Percentiles rank a stretch among this genome's conserved stretches.
phyloP scores from a whole-genome alignment of 2,797 vertebrate species.

The Oreochromis mossambicus region DNA sequence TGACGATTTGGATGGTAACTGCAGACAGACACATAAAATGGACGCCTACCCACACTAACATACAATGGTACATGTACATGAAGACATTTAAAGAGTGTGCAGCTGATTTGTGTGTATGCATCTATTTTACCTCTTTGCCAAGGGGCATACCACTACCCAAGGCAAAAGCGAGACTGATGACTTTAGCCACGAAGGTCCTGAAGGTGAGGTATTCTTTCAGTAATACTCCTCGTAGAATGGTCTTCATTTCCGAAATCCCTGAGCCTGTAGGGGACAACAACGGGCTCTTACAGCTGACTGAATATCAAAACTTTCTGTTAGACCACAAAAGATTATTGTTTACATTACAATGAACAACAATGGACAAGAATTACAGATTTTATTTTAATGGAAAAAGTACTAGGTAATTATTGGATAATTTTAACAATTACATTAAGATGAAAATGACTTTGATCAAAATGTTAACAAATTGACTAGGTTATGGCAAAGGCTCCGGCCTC shows the following conservation, averaged over 20 bases:
- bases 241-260: constrained; percentile 98
- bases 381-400: background rate
- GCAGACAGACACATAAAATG: background rate
- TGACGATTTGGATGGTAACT: background rate
- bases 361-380: background rate
- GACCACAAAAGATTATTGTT: background rate
- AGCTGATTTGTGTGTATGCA: background rate
- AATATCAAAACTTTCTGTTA: background rate
- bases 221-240: constrained; percentile 92
- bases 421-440: too few relatives aligned
- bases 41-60: background rate
- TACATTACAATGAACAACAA: background rate
- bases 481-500: too few relatives aligned
- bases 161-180: constrained; percentile 92
- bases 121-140: constrained; percentile 87
- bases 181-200: constrained; percentile 96
- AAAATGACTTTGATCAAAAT: too few relatives aligned
- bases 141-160: constrained; percentile 96
- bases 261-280: constrained; percentile 77
- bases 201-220: constrained; percentile 97
- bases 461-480: too few relatives aligned
- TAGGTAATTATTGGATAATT: too few relatives aligned
- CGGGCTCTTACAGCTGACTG: background rate
- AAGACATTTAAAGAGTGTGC: background rate
- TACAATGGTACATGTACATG: fast-evolving